Conservation (phyloP, 2,113 vertebrate genomes). For the Tamias sibiricus region DNA sequence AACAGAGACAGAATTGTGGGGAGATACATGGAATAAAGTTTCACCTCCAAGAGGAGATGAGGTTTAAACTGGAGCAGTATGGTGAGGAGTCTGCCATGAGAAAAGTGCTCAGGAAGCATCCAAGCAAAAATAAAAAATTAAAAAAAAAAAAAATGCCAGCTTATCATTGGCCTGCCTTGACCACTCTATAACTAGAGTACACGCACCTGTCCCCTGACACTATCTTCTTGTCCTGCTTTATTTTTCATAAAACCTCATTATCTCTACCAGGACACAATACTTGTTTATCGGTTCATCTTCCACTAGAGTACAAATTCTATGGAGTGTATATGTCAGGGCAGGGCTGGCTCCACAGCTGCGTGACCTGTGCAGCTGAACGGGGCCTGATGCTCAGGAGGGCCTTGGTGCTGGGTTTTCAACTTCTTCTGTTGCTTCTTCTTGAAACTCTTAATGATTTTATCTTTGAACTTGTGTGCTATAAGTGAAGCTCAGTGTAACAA, state of each 20-base stretch:
- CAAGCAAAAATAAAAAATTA: too few relatives aligned
- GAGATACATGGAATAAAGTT: background rate
- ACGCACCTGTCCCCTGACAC: background rate
- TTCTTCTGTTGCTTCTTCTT: background rate
- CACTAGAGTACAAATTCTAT: background rate
- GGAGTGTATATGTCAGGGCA: background rate
- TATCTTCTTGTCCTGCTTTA: background rate
- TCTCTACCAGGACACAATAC: background rate
- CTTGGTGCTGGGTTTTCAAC: background rate
- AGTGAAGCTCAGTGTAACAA: background rate
- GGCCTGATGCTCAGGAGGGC: background rate
- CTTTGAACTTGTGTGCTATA: background rate
- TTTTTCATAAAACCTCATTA: background rate
- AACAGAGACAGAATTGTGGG: too few relatives aligned
- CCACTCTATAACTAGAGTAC: background rate
- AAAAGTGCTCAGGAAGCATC: background rate
- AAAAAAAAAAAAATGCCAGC: background rate
- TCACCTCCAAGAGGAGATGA: background rate
- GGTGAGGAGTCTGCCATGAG: too few relatives aligned
- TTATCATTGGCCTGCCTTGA: background rate
- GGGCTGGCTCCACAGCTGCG: background rate
- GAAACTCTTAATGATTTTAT: background rate
- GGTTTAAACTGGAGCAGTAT: background rate
- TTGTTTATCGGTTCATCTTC: background rate
- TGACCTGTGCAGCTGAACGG: background rate